Evolutionary conservation across 1,140 invertebrate species (phyloP), one percentile per base, ranked within the genome.

Genomic region (Habropoda laboriosa): DNA sequence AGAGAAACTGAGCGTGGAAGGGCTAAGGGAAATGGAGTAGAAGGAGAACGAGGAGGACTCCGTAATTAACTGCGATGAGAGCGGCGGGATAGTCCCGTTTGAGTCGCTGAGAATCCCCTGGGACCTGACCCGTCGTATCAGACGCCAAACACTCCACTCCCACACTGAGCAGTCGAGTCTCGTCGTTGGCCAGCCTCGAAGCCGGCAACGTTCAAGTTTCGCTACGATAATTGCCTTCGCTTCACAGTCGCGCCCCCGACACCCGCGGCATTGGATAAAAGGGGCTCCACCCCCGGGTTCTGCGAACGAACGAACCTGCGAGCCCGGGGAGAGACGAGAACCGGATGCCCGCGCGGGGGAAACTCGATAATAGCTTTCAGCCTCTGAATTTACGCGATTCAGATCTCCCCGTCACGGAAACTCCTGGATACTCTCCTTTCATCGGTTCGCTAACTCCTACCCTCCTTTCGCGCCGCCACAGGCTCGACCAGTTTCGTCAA

Each of bases 171-270:
- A 5, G 86, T 77, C 80, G 66, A 80, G 79, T 85, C 71, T 60
- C 81, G 73, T 85, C 87, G 58, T 78, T 66, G 61, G 21, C 53
- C 61, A 57, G 72, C 63, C 72, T 84, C 82, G 73, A 68, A 73
- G 64, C 83, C 67, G 74, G 76, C 76, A 30, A 76, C 89, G 89
- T 91, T 91, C 90, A 90, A 91, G 89, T 91, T 91, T 91, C 89
- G 90, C 89, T 87, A 88, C 89, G 91, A 92, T 92, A 92, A 92
- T 92, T 92, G 91, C 90, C 88, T 91, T 89, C 87, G 89, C 90
- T 90, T 89, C 89, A 90, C 89, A 89, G 89, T 89, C 75, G 86
- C 86, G 89, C 88, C 79, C 58, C 77, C 80, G 73, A 81, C 84
- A 80, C 72, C 75, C 79, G 74, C 81, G 61, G 70, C 75, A 78